Evolutionary conservation across 2,113 vertebrate species (phyloP).

Genomic region (Periophthalmodon schlosseri): DNA sequence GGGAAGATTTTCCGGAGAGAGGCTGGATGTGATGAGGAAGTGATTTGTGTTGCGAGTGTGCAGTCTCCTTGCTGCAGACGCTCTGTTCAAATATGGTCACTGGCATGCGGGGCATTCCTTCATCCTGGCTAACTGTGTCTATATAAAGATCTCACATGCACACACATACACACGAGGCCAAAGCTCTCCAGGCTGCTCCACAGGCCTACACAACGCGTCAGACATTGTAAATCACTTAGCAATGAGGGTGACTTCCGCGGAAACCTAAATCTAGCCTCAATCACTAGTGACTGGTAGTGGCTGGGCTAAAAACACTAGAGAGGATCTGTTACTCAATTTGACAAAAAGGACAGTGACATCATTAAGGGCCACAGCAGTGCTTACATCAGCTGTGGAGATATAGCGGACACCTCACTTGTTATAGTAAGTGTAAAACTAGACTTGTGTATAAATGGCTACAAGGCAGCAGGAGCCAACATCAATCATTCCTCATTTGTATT

Average conservation of each 20-base stretch:
- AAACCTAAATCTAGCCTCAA: conserved; percentile 35
- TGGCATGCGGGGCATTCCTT: conserved; percentile 71
- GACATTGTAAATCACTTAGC: conserved; percentile 50
- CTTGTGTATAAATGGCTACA: conserved; percentile 11
- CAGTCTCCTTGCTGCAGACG: conserved; percentile 41
- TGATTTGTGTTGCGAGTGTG: conserved; percentile 48
- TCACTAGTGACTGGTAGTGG: conserved; percentile 13
- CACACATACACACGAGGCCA: conserved; percentile 16
- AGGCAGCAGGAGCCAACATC: conserved; percentile 2
- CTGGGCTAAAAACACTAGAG: conserved; percentile 43
- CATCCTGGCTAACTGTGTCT: conserved; percentile 70
- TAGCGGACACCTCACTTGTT: conserved; percentile 33
- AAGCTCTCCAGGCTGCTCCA: conserved; percentile 16
- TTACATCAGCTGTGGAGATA: conserved; percentile 58
- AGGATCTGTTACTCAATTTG: conserved; percentile 40
- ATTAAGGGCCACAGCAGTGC: conserved; percentile 37
- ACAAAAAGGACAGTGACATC: conserved; percentile 67
- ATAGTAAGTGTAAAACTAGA: conserved; percentile 26
- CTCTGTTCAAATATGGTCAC: conserved; percentile 74
- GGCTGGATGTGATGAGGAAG: conserved; percentile 25
- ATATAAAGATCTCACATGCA: conserved; percentile 63
- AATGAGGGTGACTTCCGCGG: conserved; percentile 31
- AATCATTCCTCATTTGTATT: conserved; percentile 17
- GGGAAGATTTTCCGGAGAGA: conserved; percentile 6
- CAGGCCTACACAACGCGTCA: conserved; percentile 32